A percentile compares a stretch with the other conserved stretches of the same genome.
Evolutionary conservation across 2,113 vertebrate genomes (phyloP).

Genomic region (Semnopithecus entellus): DNA sequence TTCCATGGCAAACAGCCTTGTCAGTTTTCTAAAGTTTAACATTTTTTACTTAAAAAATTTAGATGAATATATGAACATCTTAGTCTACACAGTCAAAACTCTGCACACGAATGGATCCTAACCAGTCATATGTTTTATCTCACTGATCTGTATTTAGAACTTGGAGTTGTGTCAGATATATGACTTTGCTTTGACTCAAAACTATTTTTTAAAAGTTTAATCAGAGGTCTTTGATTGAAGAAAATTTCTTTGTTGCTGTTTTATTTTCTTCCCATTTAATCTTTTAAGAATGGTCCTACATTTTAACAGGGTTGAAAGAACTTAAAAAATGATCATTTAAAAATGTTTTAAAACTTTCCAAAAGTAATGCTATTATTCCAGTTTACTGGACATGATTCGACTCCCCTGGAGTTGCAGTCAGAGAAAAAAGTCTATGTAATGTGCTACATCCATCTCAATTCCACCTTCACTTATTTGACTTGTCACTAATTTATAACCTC

Average conservation of each 20-base stretch:
- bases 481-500: background rate
- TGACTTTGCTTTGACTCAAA: background rate
- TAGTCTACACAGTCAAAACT: background rate
- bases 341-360: background rate
- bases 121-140: background rate
- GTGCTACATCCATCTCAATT: background rate
- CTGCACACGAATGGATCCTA: background rate
- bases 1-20: background rate
- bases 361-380: slow-evolving; percentile 32
- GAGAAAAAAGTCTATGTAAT: background rate
- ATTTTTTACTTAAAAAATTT: background rate
- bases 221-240: slow-evolving; percentile 7
- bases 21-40: background rate
- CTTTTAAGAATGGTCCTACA: background rate
- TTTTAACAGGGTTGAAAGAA: background rate
- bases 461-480: background rate
- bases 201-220: background rate
- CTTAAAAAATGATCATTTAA: background rate
- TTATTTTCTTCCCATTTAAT: background rate
- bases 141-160: background rate
- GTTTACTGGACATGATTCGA: background rate
- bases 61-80: background rate
- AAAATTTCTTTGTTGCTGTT: background rate
- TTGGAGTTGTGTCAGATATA: background rate
- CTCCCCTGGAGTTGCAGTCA: background rate